Base-by-base conservation (phyloP, 2,888 invertebrate genomes). In the Aquatica leii region DNA sequence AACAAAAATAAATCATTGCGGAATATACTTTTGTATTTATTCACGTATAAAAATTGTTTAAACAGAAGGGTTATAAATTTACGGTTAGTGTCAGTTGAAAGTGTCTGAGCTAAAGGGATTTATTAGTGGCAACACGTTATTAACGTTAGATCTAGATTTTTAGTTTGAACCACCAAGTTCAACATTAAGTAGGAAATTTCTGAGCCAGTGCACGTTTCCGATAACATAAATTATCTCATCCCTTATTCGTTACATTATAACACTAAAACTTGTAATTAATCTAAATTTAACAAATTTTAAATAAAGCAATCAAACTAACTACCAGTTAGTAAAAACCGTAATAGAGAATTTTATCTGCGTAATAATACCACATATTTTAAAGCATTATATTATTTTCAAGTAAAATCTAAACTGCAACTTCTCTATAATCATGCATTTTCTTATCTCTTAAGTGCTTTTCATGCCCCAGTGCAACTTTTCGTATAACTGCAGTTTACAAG, bases 371-470 rank as follows among this genome's bases (percentile, higher is more conserved):
- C 17, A 46, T 46, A 46, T 3, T 18, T 17, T 46, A 18, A 11
- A 20, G 18, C 8, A 18, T 18, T 46, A 20, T 11, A 18, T 46
- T 46, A 46, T 2, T 46, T 46, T 46, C n/a, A 46, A 20, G 46
- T 20, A 46, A 46, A 20, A 46, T 20, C 46, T 18, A 46, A 17
- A 20, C 46, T 17, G 18, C 18, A 46, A 18, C 46, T 46, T 46
- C 46, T 46, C 53, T 14, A 14, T 40, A 54, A 56, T 48, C 48
- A 48, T 56, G 48, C 9, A 56, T 56, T 56, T 48, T 46, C 57
- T 57, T 57, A 57, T 57, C 57, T 55, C 50, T 49, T 46, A 57
- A 49, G 49, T 35, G 49, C 37, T 57, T 57, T 14, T 35, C 17
- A 21, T 43, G 57, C 41, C 37, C n/a, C 50, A 50, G 24, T 41